Conservation (phyloP, 35 echinoderm and acorn worm species). For the Stichopus chloronotus region DNA sequence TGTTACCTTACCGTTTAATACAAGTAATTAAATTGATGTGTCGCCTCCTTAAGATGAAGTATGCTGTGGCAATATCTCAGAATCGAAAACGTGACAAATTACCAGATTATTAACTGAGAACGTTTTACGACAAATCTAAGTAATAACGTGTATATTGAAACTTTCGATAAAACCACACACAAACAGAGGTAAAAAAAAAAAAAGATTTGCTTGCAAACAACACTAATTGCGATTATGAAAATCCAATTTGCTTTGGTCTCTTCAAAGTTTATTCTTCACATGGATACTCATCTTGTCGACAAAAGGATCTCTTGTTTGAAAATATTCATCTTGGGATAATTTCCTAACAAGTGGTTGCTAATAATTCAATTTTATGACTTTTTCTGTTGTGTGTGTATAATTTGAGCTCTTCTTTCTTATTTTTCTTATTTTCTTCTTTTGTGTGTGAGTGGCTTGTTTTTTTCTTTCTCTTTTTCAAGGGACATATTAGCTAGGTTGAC, state of each 20-base stretch:
- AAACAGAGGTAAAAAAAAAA: too few relatives aligned
- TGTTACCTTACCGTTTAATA: too few relatives aligned
- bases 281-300: background rate
- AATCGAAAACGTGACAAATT: too few relatives aligned
- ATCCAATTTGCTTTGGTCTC: background rate
- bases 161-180: too few relatives aligned
- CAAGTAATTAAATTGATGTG: too few relatives aligned
- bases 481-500: background rate
- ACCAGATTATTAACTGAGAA: too few relatives aligned
- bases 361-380: constrained; percentile 36
- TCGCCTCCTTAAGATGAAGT: too few relatives aligned
- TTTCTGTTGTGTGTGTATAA: background rate
- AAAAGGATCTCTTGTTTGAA: background rate
- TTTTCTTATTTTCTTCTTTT: background rate
- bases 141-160: too few relatives aligned
- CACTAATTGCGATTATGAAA: background rate
- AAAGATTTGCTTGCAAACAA: background rate
- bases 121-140: too few relatives aligned
- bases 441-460: too few relatives aligned
- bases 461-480: background rate
- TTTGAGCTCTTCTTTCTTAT: background rate
- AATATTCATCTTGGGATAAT: background rate
- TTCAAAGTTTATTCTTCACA: background rate
- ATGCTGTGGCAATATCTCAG: too few relatives aligned
- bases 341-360: background rate